Conservation (phyloP, 2,888 invertebrate species). For the Sepioteuthis lessoniana region DNA sequence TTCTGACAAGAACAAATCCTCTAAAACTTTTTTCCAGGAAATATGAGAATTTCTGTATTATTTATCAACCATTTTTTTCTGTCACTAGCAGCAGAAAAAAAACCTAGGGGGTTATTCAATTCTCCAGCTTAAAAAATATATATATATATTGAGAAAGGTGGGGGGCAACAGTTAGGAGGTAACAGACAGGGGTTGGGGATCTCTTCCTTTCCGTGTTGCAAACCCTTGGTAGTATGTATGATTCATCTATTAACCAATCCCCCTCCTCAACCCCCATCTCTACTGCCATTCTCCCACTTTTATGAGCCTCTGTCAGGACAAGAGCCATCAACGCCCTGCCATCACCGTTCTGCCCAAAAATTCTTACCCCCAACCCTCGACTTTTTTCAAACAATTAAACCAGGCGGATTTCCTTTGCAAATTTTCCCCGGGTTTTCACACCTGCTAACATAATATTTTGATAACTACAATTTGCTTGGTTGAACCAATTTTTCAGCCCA, state of each 20-base stretch:
- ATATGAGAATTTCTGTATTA: background rate
- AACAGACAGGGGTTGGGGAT: background rate
- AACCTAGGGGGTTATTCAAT: background rate
- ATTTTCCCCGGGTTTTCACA: background rate
- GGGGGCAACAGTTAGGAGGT: background rate
- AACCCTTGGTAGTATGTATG: background rate
- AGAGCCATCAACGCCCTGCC: background rate
- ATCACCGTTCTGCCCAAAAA: background rate
- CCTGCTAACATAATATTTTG: slow-evolving; percentile 8
- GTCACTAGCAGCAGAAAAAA: background rate
- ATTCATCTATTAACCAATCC: background rate
- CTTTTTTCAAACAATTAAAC: background rate
- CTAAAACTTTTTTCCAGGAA: too few relatives aligned
- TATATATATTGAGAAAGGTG: background rate
- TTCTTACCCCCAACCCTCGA: background rate
- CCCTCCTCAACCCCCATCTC: background rate
- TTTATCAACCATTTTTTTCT: background rate
- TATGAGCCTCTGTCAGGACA: background rate
- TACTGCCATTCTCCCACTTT: background rate
- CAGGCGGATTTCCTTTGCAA: background rate
- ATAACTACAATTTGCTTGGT: background rate
- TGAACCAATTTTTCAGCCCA: slow-evolving; percentile 2
- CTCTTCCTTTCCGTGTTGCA: background rate
- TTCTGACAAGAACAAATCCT: background rate
- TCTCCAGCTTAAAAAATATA: background rate